phyloP scores from a whole-genome alignment of 1,140 invertebrate species.

The Piezodorus guildinii region DNA sequence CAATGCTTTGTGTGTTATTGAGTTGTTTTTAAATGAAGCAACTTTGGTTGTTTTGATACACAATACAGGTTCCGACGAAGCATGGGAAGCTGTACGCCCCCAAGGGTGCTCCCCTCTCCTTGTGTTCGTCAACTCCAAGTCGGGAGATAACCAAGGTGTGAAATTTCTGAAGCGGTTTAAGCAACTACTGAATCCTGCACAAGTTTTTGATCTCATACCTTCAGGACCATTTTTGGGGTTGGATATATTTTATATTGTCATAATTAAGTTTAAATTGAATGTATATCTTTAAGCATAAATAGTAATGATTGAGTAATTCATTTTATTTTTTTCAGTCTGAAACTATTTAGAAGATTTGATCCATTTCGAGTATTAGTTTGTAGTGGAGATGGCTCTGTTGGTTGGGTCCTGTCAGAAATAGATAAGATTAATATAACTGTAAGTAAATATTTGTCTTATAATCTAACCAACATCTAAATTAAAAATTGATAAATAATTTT shows the following conservation, averaged over 20 bases:
- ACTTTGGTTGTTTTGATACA: no score
- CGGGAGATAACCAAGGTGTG: slow-evolving; percentile 94
- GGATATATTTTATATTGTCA: slow-evolving; percentile 4
- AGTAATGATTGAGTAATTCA: neutral
- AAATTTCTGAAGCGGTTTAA: slow-evolving; percentile 92
- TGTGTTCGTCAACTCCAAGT: slow-evolving; percentile 95
- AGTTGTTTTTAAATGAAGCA: no score
- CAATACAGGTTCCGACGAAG: slow-evolving; percentile 55
- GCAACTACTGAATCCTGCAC: slow-evolving; percentile 89
- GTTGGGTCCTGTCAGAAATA: slow-evolving; percentile 88
- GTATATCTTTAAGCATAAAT: neutral
- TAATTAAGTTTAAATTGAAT: neutral
- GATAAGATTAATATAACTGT: slow-evolving; percentile 87
- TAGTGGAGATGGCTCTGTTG: slow-evolving; percentile 85
- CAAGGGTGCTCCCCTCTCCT: slow-evolving; percentile 74
- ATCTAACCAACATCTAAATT: no score
- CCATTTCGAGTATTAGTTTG: slow-evolving; percentile 85
- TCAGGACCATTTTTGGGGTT: slow-evolving; percentile 76
- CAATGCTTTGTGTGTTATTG: no score
- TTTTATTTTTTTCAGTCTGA: slow-evolving; percentile 40
- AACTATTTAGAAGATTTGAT: slow-evolving; percentile 81
- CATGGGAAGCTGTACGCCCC: slow-evolving; percentile 76
- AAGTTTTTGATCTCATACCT: slow-evolving; percentile 91
- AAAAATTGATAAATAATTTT: no score
- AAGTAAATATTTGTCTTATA: slow-evolving; percentile 35